Evolutionary conservation across 1,140 invertebrate genomes (phyloP).

Genomic region (Doryteuthis pealeii): DNA sequence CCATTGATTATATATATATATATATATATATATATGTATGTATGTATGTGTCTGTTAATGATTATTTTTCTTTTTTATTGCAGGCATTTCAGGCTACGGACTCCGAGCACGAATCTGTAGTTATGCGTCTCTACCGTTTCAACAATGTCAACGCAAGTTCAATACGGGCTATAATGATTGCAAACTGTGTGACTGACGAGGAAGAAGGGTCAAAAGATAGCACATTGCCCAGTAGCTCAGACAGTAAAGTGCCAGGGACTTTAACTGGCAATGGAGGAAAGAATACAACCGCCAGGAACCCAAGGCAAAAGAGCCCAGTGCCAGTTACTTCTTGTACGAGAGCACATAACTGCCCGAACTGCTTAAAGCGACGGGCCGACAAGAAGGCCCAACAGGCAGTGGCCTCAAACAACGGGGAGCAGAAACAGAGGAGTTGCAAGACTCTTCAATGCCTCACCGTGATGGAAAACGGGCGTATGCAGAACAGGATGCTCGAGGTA

Average conservation of each 20-base stretch:
- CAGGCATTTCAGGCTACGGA: slow-evolving; percentile 63
- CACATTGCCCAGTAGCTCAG: background rate
- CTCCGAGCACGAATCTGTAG: slow-evolving; percentile 79
- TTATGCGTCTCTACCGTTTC: slow-evolving; percentile 77
- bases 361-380: slow-evolving; percentile 12
- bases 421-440: slow-evolving; percentile 7
- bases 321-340: background rate
- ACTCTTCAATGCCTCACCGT: slow-evolving; percentile 30
- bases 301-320: background rate
- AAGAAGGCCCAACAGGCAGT: slow-evolving; percentile 12
- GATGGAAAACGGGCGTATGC: slow-evolving; percentile 35
- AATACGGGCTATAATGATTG: slow-evolving; percentile 75
- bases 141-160: slow-evolving; percentile 83
- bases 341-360: background rate
- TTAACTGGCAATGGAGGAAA: background rate
- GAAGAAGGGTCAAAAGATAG: slow-evolving; percentile 22
- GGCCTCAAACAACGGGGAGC: background rate
- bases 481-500: slow-evolving; percentile 30
- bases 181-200: slow-evolving; percentile 65
- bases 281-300: no score
- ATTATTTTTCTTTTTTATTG: slow-evolving; percentile 18
- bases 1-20: no score
- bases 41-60: no score
- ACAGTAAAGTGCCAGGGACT: slow-evolving; percentile 15
- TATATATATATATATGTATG: no score